Evolutionary conservation across 2,888 invertebrate species (phyloP).

Genomic region (Latrodectus elegans): DNA sequence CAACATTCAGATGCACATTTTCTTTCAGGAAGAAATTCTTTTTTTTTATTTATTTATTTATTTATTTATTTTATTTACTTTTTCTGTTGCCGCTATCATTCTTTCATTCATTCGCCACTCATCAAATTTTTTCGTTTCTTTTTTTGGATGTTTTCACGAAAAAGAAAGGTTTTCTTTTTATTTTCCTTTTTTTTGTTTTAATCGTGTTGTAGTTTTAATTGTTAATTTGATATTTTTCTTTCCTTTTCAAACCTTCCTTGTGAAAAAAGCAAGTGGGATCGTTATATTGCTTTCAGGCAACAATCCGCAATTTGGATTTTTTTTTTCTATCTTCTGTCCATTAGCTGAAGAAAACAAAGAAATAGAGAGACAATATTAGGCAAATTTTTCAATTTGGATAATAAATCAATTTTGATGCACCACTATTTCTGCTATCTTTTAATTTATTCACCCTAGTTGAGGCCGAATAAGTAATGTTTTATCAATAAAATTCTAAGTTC

Average conservation of each 20-base stretch:
- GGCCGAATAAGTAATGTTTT: too few species aligned
- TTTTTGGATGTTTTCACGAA: conserved; percentile 65
- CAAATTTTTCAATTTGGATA: too few species aligned
- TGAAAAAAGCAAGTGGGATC: conserved; percentile 26
- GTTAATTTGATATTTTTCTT: conserved; percentile 46
- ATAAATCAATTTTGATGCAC: too few species aligned
- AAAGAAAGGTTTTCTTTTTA: conserved; percentile 55
- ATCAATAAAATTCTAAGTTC: too few species aligned
- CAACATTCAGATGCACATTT: conserved; percentile 55
- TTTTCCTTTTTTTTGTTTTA: conserved; percentile 26
- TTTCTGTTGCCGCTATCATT: conserved; percentile 20
- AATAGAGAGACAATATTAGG: too few species aligned
- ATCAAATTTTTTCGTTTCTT: conserved; percentile 56
- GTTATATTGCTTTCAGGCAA: conserved; percentile 42
- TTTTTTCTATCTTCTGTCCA: neutral
- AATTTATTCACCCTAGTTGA: too few species aligned
- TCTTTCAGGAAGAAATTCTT: conserved; percentile 34
- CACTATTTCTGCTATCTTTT: too few species aligned
- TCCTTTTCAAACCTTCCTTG: conserved; percentile 6
- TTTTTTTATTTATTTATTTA: too few species aligned
- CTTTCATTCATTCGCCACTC: conserved; percentile 57
- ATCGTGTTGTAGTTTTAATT: conserved; percentile 65
- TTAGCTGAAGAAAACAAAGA: too few species aligned
- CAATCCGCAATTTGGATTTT: conserved; percentile 39
- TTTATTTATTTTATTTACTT: conserved; percentile 26